Percentiles rank a stretch among this genome's conserved stretches.
Evolutionary conservation across 2,888 invertebrate genomes (phyloP).

Genomic region (Antheraea assamensis): DNA sequence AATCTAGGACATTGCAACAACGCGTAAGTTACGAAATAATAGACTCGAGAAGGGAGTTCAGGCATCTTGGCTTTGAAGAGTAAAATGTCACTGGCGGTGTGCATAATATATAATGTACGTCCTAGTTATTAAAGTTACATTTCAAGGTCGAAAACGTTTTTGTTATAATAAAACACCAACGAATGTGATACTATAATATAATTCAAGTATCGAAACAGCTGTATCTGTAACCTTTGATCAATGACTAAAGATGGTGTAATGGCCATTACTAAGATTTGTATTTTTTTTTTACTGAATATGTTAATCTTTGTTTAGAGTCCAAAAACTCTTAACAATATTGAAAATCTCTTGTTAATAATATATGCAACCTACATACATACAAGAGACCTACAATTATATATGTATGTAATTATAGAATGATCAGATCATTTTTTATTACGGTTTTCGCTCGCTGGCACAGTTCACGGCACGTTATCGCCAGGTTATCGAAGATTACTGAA

Average conservation of each 20-base stretch:
- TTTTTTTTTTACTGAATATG: background rate
- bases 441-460: slow-evolving; percentile 30
- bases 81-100: slow-evolving; percentile 73
- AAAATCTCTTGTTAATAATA: background rate
- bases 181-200: slow-evolving; percentile 22
- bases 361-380: background rate
- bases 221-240: background rate
- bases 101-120: slow-evolving; percentile 71
- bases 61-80: slow-evolving; percentile 55
- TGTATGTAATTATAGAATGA: slow-evolving; percentile 31
- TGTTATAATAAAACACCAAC: slow-evolving; percentile 22
- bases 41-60: slow-evolving; percentile 56
- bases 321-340: background rate
- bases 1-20: slow-evolving; percentile 46
- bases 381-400: background rate
- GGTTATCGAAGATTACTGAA: slow-evolving; percentile 67
- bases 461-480: slow-evolving; percentile 37
- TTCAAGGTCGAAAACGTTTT: slow-evolving; percentile 56
- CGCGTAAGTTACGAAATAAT: slow-evolving; percentile 54
- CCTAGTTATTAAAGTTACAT: slow-evolving; percentile 60
- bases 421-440: slow-evolving; percentile 34
- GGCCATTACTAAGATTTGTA: too few species aligned
- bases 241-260: background rate
- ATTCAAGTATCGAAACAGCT: background rate
- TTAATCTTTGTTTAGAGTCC: background rate